Evolutionary conservation across 2,113 vertebrate species (phyloP).

Genomic region (Vulpes ferrilata): DNA sequence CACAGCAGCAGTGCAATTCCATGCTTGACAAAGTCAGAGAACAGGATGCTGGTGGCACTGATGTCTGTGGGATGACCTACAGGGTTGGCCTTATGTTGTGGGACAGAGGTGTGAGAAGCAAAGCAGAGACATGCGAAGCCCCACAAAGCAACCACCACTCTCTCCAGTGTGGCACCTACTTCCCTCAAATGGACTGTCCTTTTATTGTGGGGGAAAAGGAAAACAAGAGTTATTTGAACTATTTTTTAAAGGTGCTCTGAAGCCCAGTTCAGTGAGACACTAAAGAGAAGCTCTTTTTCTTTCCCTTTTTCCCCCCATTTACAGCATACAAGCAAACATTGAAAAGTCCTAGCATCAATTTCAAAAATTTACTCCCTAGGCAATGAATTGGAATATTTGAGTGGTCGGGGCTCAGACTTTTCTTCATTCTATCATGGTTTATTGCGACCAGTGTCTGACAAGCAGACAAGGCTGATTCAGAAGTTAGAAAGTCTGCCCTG

Average conservation of each 20-base stretch:
- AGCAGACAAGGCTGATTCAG: not conserved
- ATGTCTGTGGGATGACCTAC: not conserved
- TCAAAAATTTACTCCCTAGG: not conserved
- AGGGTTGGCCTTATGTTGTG: too few species aligned
- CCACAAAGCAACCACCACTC: too few species aligned
- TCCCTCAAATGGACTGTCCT: not conserved
- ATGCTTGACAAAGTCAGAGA: too few species aligned
- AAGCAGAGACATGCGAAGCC: not conserved
- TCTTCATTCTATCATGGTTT: not conserved
- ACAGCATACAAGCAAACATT: not conserved
- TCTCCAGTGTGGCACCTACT: not conserved
- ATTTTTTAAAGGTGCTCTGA: not conserved
- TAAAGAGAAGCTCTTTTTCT: not conserved
- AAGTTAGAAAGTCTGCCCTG: not conserved
- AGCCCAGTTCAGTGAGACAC: not conserved
- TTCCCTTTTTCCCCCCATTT: not conserved
- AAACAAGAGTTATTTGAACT: not conserved
- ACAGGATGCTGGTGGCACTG: fast-evolving
- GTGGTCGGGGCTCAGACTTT: not conserved
- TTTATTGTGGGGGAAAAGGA: not conserved
- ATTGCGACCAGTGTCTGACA: not conserved
- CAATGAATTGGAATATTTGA: not conserved
- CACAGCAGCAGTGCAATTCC: too few species aligned
- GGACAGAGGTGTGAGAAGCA: not conserved
- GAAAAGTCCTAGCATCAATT: not conserved